A percentile compares a stretch with the other conserved stretches of the same genome.
Evolutionary conservation across 2,797 vertebrate genomes (phyloP).

Genomic region (Caiman crocodilus): DNA sequence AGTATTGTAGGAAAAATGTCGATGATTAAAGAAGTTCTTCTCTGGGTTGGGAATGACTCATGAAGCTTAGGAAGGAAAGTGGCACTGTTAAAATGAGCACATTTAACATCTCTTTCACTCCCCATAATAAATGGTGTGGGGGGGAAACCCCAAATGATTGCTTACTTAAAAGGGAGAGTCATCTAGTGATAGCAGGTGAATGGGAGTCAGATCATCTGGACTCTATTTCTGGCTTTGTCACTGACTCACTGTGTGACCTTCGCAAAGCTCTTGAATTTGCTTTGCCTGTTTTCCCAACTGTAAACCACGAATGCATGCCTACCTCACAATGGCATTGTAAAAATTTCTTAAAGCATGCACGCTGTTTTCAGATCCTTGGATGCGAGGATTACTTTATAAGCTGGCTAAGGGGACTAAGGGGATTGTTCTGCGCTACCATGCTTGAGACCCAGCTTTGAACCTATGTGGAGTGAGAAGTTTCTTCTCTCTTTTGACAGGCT

Average conservation of each 20-base stretch:
- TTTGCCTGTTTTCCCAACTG: neutral
- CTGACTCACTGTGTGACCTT: conserved; percentile 1
- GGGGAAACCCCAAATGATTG: neutral
- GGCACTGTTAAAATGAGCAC: neutral
- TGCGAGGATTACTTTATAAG: neutral
- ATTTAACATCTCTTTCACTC: neutral
- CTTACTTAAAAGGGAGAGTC: neutral
- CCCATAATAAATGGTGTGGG: neutral
- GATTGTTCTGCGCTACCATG: neutral
- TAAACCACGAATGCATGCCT: neutral
- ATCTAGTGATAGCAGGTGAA: neutral
- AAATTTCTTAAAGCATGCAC: neutral
- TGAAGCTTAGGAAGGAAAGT: conserved; percentile 4
- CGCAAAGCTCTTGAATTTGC: neutral
- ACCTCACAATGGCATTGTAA: conserved; percentile 21
- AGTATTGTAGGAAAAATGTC: neutral
- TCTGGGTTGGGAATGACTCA: neutral
- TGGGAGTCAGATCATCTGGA: neutral
- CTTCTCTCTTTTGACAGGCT: conserved; percentile 35
- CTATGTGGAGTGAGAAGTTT: neutral
- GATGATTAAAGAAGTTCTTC: neutral
- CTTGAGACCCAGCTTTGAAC: neutral
- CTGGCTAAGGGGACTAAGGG: neutral
- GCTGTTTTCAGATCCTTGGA: neutral
- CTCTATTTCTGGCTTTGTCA: neutral